A percentile compares a stretch with the other conserved stretches of the same genome.
These are phyloP conservation scores for Andrena cerasifolii DNA, from an alignment of 1,140 invertebrate genomes.

Conservation along the genomic window DNA sequence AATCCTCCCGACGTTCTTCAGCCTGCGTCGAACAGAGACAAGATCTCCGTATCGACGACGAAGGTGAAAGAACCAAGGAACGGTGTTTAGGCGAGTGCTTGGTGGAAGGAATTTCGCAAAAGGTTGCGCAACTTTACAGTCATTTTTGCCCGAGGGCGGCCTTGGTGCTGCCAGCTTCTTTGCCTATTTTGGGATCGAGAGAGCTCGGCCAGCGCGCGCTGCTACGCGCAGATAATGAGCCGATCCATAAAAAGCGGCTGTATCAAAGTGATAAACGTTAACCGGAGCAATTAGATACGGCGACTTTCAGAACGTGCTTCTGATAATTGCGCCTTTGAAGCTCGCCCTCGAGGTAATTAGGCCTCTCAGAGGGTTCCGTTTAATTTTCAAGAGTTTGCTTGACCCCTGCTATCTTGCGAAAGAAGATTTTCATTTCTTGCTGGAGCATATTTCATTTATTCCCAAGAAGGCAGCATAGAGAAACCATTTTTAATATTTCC, in stretches of 20 bases:
- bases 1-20: too few relatives aligned
- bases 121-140: conserved; percentile 38
- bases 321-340: conserved; percentile 12
- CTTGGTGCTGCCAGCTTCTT: conserved; percentile 49
- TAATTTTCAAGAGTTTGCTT: conserved; percentile 11
- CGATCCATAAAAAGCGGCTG: conserved; percentile 28
- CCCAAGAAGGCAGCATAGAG: too few relatives aligned
- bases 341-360: not conserved
- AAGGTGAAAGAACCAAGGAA: not conserved
- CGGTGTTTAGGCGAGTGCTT: not conserved
- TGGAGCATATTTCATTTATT: too few relatives aligned
- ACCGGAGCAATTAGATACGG: conserved; percentile 39
- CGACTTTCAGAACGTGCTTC: conserved; percentile 9
- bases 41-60: not conserved
- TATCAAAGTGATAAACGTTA: conserved; percentile 53
- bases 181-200: conserved; percentile 51
- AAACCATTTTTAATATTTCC: too few relatives aligned
- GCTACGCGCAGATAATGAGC: conserved; percentile 46
- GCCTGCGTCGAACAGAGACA: not conserved
- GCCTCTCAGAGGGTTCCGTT: not conserved
- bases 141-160: conserved; percentile 45
- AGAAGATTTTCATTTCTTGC: too few relatives aligned
- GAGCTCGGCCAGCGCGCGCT: conserved; percentile 3
- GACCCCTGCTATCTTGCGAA: conserved; percentile 6
- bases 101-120: not conserved